Conservation (phyloP, 2,113 vertebrate genomes). For the Cervus canadensis region DNA sequence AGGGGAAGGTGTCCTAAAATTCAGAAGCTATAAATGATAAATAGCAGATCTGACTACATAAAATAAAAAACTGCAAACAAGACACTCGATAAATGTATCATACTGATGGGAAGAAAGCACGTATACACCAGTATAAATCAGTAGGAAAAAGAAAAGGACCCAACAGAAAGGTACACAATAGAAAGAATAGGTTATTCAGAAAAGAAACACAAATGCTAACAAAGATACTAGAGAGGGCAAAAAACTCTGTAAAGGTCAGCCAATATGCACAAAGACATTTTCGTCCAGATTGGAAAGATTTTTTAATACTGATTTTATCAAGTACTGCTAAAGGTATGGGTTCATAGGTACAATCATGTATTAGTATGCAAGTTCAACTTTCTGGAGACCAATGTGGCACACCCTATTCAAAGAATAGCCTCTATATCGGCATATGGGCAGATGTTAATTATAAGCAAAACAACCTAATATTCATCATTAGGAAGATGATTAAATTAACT, state of each 20-base stretch:
- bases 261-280: background rate
- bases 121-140: background rate
- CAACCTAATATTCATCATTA: background rate
- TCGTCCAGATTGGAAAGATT: background rate
- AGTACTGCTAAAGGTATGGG: background rate
- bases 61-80: background rate
- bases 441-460: background rate
- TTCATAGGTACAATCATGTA: background rate
- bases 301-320: background rate
- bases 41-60: background rate
- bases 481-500: background rate
- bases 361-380: background rate
- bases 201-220: background rate
- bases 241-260: background rate
- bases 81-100: background rate
- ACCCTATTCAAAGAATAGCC: background rate
- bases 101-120: background rate
- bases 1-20: background rate
- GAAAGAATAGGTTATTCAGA: background rate
- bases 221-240: background rate
- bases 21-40: background rate
- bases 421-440: background rate
- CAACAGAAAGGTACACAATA: background rate
- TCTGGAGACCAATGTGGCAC: background rate
- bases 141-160: background rate